Evolutionary conservation across 1,140 invertebrate species (phyloP).

Genomic region (Drosophila pallidifrons): DNA sequence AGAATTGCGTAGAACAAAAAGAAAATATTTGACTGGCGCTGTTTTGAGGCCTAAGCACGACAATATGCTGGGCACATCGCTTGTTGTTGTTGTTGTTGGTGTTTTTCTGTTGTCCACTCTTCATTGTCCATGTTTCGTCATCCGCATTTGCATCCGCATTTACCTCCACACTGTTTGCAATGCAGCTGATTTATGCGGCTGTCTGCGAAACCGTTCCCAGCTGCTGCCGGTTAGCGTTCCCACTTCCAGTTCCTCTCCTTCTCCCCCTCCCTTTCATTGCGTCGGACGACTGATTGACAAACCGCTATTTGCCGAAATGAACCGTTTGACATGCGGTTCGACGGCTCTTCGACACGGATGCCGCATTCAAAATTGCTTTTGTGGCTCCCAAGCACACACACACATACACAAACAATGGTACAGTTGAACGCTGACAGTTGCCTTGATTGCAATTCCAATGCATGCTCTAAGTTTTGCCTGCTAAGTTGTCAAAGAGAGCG

Average conservation of each 20-base stretch:
- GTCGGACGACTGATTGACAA: slow-evolving; percentile 69
- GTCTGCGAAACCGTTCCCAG: slow-evolving; percentile 46
- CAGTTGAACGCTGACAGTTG: slow-evolving; percentile 8
- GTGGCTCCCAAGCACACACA: background rate
- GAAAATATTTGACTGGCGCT: slow-evolving; percentile 50
- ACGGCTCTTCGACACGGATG: slow-evolving; percentile 25
- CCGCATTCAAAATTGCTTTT: slow-evolving; percentile 24
- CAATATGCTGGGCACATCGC: slow-evolving; percentile 27
- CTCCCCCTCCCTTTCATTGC: background rate
- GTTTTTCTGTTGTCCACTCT: slow-evolving; percentile 11
- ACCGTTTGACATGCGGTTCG: slow-evolving; percentile 68
- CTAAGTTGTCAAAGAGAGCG: background rate
- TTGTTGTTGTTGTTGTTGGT: slow-evolving; percentile 6
- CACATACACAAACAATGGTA: no score
- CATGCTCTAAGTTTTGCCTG: background rate
- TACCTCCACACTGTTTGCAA: slow-evolving; percentile 50
- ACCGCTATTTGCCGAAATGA: slow-evolving; percentile 75
- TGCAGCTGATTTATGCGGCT: slow-evolving; percentile 76
- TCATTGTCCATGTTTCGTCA: slow-evolving; percentile 25
- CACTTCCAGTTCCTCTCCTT: background rate
- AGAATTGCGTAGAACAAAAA: slow-evolving; percentile 36
- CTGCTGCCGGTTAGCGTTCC: slow-evolving; percentile 25
- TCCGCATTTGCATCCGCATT: slow-evolving; percentile 26
- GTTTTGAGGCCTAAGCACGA: slow-evolving; percentile 54
- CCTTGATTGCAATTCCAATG: slow-evolving; percentile 38